These are phyloP conservation scores for Oreochromis spilurus DNA, from an alignment of 2,113 vertebrate species.

Conservation along the genomic window DNA sequence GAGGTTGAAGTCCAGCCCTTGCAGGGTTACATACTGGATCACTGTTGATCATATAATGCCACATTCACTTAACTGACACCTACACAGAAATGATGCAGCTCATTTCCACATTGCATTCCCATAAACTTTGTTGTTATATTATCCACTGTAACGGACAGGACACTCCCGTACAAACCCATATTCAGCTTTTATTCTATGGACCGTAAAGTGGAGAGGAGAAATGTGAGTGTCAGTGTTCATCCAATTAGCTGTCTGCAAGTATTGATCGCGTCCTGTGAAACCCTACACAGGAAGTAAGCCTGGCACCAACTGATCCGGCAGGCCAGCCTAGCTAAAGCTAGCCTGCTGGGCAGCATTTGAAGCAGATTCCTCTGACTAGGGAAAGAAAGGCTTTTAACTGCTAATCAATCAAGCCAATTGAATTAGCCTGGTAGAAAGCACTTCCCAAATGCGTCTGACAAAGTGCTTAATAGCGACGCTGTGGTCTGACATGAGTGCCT, in stretches of 20 bases:
- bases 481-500: slow-evolving; percentile 63
- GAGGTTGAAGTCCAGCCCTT: neutral
- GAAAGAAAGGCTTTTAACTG: slow-evolving; percentile 73
- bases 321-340: slow-evolving; percentile 37
- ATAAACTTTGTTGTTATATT: slow-evolving; percentile 35
- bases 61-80: neutral
- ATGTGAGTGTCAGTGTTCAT: slow-evolving; percentile 64
- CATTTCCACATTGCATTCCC: slow-evolving; percentile 29
- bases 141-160: slow-evolving; percentile 28
- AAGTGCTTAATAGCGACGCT: slow-evolving; percentile 67
- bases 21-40: neutral
- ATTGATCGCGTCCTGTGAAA: slow-evolving; percentile 66
- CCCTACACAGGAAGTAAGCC: slow-evolving; percentile 65
- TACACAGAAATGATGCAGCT: neutral
- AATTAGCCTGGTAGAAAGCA: slow-evolving; percentile 64
- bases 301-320: slow-evolving; percentile 57
- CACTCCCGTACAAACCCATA: slow-evolving; percentile 24
- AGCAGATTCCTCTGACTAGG: slow-evolving; percentile 50
- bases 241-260: slow-evolving; percentile 65
- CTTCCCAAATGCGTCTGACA: slow-evolving; percentile 69
- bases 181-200: slow-evolving; percentile 45
- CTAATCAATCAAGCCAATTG: slow-evolving; percentile 69
- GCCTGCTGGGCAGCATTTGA: slow-evolving; percentile 57
- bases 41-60: slow-evolving; percentile 1
- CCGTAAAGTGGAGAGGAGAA: slow-evolving; percentile 55